Conservation (phyloP, 1,140 invertebrate genomes). For the Hetaerina americana region DNA sequence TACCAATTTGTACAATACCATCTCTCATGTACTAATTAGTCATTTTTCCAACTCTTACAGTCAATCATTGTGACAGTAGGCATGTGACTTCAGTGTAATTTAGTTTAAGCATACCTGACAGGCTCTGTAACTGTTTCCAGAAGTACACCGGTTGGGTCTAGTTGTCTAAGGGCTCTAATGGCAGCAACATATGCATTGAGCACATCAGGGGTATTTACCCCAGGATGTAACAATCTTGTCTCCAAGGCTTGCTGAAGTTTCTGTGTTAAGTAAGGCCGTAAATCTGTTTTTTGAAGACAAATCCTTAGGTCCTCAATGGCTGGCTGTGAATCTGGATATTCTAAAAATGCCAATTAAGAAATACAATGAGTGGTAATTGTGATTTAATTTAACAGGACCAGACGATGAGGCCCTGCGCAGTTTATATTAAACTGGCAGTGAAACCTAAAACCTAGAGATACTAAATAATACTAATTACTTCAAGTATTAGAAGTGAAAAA, state of each 20-base stretch:
- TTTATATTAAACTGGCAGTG: too few relatives aligned
- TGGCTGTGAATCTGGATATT: slow-evolving; percentile 90
- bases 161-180: slow-evolving; percentile 77
- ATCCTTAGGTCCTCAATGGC: slow-evolving; percentile 79
- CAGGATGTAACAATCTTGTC: slow-evolving; percentile 75
- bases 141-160: slow-evolving; percentile 87
- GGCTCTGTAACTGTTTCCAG: slow-evolving; percentile 91
- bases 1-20: background rate
- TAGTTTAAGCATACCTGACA: slow-evolving; percentile 46
- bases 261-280: slow-evolving; percentile 58
- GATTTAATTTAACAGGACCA: too few relatives aligned
- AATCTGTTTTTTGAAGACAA: slow-evolving; percentile 75
- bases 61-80: background rate
- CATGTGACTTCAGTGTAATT: slow-evolving; percentile 6
- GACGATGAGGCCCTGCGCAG: too few relatives aligned
- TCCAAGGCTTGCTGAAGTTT: slow-evolving; percentile 67
- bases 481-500: too few relatives aligned
- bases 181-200: slow-evolving; percentile 92
- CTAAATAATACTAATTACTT: too few relatives aligned
- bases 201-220: slow-evolving; percentile 95
- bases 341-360: slow-evolving; percentile 27
- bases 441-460: too few relatives aligned
- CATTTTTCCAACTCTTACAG: background rate
- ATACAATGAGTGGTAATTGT: too few relatives aligned
- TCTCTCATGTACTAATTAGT: background rate